phyloP scores from a whole-genome alignment of 2,113 vertebrate species.

The Verasper variegatus region DNA sequence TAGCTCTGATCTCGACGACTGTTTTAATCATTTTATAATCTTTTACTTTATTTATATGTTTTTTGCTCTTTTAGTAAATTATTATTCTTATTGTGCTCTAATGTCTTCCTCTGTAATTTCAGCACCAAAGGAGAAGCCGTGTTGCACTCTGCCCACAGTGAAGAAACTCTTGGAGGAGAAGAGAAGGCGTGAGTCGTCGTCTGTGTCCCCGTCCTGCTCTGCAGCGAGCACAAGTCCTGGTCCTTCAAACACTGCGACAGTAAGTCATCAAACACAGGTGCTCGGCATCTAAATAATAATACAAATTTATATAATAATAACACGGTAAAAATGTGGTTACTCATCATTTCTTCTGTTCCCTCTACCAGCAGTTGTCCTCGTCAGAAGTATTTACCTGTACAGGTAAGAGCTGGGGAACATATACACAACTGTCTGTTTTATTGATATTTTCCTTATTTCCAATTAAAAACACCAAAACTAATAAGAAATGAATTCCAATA shows the following conservation, averaged over 20 bases:
- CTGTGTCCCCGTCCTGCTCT: constrained; percentile 63
- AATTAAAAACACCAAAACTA: background rate
- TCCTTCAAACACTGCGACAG: constrained; percentile 44
- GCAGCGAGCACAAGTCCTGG: constrained; percentile 53
- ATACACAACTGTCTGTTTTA: background rate
- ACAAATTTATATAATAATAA: background rate
- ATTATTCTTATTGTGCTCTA: background rate
- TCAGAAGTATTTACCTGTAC: constrained; percentile 63
- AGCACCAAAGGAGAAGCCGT: constrained; percentile 86
- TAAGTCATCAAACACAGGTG: constrained; percentile 43
- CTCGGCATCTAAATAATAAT: background rate
- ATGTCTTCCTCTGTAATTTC: background rate
- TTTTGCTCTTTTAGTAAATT: background rate
- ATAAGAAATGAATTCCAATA: background rate
- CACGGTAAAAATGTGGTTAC: background rate
- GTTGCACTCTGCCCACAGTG: constrained; percentile 88
- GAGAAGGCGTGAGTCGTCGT: constrained; percentile 83
- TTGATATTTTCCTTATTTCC: no score
- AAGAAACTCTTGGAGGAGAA: constrained; percentile 92
- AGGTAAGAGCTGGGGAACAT: constrained; percentile 64
- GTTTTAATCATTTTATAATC: no score
- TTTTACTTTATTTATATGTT: background rate
- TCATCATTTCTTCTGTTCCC: background rate
- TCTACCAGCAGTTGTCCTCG: constrained; percentile 57
- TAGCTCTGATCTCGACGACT: no score